These are phyloP conservation scores for Diachasma alloeum DNA, from an alignment of 1,140 invertebrate species.

Conservation along the genomic window DNA sequence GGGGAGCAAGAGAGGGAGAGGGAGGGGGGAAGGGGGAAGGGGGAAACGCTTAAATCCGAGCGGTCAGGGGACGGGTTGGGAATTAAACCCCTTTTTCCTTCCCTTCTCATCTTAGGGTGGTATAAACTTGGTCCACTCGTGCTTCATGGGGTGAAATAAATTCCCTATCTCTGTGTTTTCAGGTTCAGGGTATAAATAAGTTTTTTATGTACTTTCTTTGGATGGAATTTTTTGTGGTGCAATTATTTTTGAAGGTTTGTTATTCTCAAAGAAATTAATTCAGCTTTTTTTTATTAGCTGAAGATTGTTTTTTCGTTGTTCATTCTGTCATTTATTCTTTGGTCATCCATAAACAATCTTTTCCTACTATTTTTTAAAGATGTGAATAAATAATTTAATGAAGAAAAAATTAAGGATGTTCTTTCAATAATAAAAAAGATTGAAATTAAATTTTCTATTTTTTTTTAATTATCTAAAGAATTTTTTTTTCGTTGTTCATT, in stretches of 20 bases:
- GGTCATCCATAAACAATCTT: too few relatives aligned
- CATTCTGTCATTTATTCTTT: too few relatives aligned
- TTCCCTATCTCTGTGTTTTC: not conserved
- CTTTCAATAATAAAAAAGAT: too few relatives aligned
- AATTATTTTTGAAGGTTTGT: not conserved
- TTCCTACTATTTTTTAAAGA: too few relatives aligned
- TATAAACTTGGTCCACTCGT: not conserved
- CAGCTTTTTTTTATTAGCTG: not conserved
- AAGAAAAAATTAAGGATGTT: too few relatives aligned
- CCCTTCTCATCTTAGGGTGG: not conserved
- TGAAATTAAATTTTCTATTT: too few relatives aligned
- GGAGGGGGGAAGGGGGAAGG: too few relatives aligned
- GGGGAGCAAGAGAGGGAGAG: not conserved
- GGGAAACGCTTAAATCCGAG: slow-evolving; percentile 48
- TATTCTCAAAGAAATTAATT: too few relatives aligned
- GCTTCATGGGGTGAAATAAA: not conserved
- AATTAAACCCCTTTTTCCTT: slow-evolving; percentile 47
- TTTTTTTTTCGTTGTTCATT: too few relatives aligned
- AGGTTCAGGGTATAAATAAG: not conserved
- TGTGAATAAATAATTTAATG: too few relatives aligned
- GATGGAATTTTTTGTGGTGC: not conserved
- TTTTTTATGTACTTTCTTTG: not conserved
- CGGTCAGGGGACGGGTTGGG: slow-evolving; percentile 51
- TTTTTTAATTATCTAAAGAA: too few relatives aligned
- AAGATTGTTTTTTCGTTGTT: too few relatives aligned